Evolutionary conservation across 2,888 invertebrate species (phyloP), one percentile per base, ranked within the genome.

Genomic region (Athrips mouffetella): DNA sequence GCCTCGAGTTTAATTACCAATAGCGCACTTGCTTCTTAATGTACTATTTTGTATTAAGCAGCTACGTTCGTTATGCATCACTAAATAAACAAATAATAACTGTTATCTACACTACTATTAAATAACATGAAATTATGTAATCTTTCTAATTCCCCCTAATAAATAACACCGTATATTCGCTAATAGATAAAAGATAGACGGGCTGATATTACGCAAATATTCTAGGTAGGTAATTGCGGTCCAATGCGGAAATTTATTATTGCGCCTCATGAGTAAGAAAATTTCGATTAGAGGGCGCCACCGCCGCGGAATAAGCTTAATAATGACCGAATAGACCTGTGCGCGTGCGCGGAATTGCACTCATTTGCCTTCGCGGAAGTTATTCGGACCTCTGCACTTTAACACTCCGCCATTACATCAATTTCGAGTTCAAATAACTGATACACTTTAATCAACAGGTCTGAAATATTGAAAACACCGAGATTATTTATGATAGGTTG

Each of bases 191-290:
- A 33, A 35, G 15, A 35, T 44, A 15, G 15, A 25, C 29, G 8
- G 8, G 10, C 45, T 45, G 25, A 35, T 35, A 67, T 62, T 63
- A 64, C 59, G 55, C 57, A 59, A 57, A 63, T 55, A 53, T 54
- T 48, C 59, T 53, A 58, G 54, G 76, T 53, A 58, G 54, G 76
- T 78, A 80, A 82, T 83, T 76, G 75, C 73, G 62, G 64, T 58
- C 62, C 57, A 70, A 76, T 70, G 70, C 75, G 80, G 81, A 81
- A 81, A 74, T 76, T 71, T 70, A 81, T 78, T 77, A 77, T 72
- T 70, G 67, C 71, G 59, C 68, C 70, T 71, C 69, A 69, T 75
- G 68, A 68, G 70, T 67, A 66, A 66, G 61, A 69, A 70, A 72
- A 67, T 76, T 80, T 78, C 73, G 73, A 78, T 79, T 80, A 76